Evolutionary conservation across 1,140 invertebrate genomes (phyloP).

Genomic region (Hyposmocoma kahamanoa): DNA sequence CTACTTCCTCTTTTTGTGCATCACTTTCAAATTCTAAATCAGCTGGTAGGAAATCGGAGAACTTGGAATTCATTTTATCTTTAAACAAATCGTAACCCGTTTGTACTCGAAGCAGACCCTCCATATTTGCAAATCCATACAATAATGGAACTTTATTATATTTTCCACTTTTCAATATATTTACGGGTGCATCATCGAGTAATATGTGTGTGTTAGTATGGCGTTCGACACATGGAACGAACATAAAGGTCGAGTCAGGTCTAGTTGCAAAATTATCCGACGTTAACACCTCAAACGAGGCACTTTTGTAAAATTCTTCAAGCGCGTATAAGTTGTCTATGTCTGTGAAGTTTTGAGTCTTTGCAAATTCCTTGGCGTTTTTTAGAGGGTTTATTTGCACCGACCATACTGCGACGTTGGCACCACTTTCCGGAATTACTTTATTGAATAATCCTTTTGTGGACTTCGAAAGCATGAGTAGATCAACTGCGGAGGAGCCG

Average conservation of each 20-base stretch:
- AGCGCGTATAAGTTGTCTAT: slow-evolving; percentile 22
- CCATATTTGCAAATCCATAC: slow-evolving; percentile 41
- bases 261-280: slow-evolving; percentile 1
- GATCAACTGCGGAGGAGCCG: slow-evolving; percentile 34
- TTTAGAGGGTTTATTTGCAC: slow-evolving; percentile 28
- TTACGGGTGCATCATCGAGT: slow-evolving; percentile 24
- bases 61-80: slow-evolving; percentile 41
- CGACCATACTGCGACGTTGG: slow-evolving; percentile 20
- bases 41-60: slow-evolving; percentile 38
- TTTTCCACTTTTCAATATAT: slow-evolving; percentile 32
- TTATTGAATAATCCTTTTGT: slow-evolving; percentile 36
- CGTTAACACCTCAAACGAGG: slow-evolving; percentile 12
- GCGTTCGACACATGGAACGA: slow-evolving; percentile 31
- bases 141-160: slow-evolving; percentile 38
- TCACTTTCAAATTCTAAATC: slow-evolving; percentile 36
- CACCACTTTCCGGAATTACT: slow-evolving; percentile 39
- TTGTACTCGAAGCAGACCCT: slow-evolving; percentile 28
- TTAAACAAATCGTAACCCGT: slow-evolving; percentile 27
- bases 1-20: slow-evolving; percentile 26
- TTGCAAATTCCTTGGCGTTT: slow-evolving; percentile 23
- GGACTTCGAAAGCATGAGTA: slow-evolving; percentile 35
- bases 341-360: slow-evolving; percentile 15
- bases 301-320: slow-evolving; percentile 29
- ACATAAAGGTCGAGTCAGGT: slow-evolving; percentile 21
- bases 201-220: slow-evolving; percentile 23